A percentile compares a stretch with the other conserved stretches of the same genome.
Conservation (phyloP, 2,113 vertebrate species). For the Apteryx owenii region DNA sequence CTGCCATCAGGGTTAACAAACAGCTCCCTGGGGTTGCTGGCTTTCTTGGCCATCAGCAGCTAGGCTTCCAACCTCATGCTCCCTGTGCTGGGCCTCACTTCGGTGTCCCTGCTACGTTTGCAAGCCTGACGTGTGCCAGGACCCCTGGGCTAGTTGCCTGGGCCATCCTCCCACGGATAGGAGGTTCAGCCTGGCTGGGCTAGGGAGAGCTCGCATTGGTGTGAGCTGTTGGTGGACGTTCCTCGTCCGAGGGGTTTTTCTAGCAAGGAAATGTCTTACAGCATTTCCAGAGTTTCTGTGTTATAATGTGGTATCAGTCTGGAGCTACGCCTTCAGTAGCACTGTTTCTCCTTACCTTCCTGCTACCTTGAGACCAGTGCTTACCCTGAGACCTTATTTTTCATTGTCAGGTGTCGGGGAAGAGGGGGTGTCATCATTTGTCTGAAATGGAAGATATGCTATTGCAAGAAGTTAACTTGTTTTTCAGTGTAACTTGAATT, state of each 20-base stretch:
- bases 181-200: fast-evolving
- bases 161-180: background rate
- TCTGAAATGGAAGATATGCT: background rate
- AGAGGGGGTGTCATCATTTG: background rate
- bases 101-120: background rate
- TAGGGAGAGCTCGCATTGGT: background rate
- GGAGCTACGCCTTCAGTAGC: background rate
- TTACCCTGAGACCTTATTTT: background rate
- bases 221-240: background rate
- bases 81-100: fast-evolving
- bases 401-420: background rate
- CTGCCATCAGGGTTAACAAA: background rate
- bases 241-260: background rate
- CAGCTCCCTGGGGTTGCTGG: background rate
- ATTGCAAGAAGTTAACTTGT: background rate
- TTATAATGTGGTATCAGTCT: background rate
- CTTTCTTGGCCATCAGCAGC: background rate
- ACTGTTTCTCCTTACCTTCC: background rate
- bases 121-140: fast-evolving
- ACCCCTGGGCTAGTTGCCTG: background rate
- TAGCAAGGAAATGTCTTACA: background rate
- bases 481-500: background rate
- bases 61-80: background rate
- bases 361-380: background rate
- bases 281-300: background rate